Percentiles rank a stretch among this genome's conserved stretches.
phyloP scores from a whole-genome alignment of 2,888 invertebrate species.

The Priocnemis perturbator region DNA sequence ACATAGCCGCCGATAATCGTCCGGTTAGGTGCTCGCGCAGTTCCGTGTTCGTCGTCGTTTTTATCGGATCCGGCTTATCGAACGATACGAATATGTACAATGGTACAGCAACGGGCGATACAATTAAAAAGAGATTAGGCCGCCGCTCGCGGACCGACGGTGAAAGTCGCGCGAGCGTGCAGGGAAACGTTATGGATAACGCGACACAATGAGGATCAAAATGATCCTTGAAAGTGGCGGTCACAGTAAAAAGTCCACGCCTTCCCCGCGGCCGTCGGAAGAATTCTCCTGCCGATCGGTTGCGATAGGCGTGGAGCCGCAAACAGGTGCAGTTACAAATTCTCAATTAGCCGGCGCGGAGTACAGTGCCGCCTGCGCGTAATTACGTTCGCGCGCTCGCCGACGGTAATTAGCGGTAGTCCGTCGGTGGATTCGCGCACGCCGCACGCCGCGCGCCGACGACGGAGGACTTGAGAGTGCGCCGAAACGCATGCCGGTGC shows the following conservation, averaged over 20 bases:
- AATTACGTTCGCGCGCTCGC: conserved; percentile 5
- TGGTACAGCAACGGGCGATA: conserved; percentile 15
- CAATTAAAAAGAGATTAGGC: conserved; percentile 56
- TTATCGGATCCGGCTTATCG: conserved; percentile 49
- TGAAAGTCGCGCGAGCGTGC: conserved; percentile 24
- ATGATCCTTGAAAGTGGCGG: not conserved
- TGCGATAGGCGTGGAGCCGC: too few relatives aligned
- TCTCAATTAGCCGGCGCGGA: conserved; percentile 4
- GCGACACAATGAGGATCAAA: not conserved
- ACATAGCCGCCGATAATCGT: conserved; percentile 45
- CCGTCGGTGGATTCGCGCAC: conserved; percentile 23
- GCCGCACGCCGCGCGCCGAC: too few relatives aligned
- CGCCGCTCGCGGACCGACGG: conserved; percentile 31
- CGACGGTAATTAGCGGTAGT: conserved; percentile 10
- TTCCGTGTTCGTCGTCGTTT: conserved; percentile 10
- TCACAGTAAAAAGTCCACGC: not conserved
- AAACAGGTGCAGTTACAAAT: not conserved
- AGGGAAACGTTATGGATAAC: not conserved
- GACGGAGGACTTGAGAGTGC: not conserved
- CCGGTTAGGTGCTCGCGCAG: conserved; percentile 24
- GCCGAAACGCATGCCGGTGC: not conserved
- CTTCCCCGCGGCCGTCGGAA: too few relatives aligned
- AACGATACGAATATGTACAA: conserved; percentile 20
- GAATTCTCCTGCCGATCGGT: too few relatives aligned
- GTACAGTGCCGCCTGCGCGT: not conserved